phyloP scores from a whole-genome alignment of 2,888 invertebrate genomes.

The Smittia sp. region DNA sequence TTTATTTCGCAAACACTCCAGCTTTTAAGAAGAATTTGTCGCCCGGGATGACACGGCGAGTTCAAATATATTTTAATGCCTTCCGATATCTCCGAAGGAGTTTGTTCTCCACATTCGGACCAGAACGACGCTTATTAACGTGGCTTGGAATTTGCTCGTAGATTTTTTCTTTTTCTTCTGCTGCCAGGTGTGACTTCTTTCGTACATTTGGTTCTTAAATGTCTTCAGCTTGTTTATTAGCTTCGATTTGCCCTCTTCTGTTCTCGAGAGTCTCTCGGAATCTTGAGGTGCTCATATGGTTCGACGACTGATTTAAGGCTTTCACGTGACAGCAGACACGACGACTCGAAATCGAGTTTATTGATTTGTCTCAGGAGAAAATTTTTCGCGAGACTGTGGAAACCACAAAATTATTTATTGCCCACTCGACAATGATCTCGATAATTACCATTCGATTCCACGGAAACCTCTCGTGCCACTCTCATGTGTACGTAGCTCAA shows the following conservation, averaged over 20 bases:
- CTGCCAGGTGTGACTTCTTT: constrained; percentile 14
- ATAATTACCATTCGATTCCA: constrained; percentile 25
- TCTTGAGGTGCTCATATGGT: no score
- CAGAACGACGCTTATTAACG: constrained; percentile 8
- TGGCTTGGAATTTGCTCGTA: constrained; percentile 13
- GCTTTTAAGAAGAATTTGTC: background rate
- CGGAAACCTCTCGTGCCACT: background rate
- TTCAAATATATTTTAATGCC: constrained; percentile 1
- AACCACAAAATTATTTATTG: no score
- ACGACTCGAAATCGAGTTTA: background rate
- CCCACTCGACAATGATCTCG: constrained; percentile 18
- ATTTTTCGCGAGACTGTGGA: no score
- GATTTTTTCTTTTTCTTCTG: background rate
- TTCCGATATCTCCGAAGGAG: background rate
- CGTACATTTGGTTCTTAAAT: constrained; percentile 1
- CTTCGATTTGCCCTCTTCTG: no score
- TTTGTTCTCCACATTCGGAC: background rate
- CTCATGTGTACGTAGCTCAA: background rate
- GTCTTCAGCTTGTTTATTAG: background rate
- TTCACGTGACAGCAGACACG: no score
- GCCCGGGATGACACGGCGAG: constrained; percentile 3
- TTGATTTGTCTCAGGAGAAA: background rate
- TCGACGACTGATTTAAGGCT: no score
- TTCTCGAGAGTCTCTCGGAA: no score
- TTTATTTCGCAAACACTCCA: background rate